phyloP scores from a whole-genome alignment of 1,140 invertebrate genomes.

The Temnothorax curvispinosus region DNA sequence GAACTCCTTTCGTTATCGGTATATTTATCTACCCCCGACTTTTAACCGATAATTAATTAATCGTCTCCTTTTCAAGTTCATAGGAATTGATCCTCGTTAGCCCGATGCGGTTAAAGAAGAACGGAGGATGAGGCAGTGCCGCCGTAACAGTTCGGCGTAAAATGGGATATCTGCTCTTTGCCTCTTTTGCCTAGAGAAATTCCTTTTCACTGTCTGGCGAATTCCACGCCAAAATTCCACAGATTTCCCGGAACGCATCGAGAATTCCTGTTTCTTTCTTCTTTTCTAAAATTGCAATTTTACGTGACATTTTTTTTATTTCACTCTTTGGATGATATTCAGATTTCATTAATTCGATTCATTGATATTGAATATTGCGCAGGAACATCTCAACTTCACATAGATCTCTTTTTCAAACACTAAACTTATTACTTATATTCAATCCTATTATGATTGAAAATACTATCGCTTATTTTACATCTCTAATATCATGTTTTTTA shows the following conservation, averaged over 20 bases:
- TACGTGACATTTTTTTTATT: not conserved
- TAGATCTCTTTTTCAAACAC: not conserved
- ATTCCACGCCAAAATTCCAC: slow-evolving; percentile 59
- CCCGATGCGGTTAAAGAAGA: slow-evolving; percentile 28
- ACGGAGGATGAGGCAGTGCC: not conserved
- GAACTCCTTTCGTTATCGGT: not conserved
- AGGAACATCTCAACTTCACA: too few species aligned
- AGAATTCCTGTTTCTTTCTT: slow-evolving; percentile 44
- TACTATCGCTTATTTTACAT: not conserved
- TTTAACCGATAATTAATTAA: slow-evolving; percentile 71
- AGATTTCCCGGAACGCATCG: slow-evolving; percentile 39
- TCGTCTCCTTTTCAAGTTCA: slow-evolving; percentile 43
- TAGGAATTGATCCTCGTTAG: slow-evolving; percentile 68
- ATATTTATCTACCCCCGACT: slow-evolving; percentile 32
- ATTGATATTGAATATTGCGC: not conserved
- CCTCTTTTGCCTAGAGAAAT: slow-evolving; percentile 41
- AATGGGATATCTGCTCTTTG: slow-evolving; percentile 58
- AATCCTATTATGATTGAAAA: not conserved
- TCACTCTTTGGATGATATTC: not conserved
- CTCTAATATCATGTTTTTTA: not conserved
- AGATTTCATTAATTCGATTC: not conserved
- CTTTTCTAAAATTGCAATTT: slow-evolving; percentile 45
- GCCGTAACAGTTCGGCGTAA: slow-evolving; percentile 55
- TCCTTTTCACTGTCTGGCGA: slow-evolving; percentile 24
- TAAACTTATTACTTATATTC: not conserved